Evolutionary conservation across 2,888 invertebrate species (phyloP), one percentile per base, ranked within the genome.

Genomic region (Nesidiocoris tenuis): DNA sequence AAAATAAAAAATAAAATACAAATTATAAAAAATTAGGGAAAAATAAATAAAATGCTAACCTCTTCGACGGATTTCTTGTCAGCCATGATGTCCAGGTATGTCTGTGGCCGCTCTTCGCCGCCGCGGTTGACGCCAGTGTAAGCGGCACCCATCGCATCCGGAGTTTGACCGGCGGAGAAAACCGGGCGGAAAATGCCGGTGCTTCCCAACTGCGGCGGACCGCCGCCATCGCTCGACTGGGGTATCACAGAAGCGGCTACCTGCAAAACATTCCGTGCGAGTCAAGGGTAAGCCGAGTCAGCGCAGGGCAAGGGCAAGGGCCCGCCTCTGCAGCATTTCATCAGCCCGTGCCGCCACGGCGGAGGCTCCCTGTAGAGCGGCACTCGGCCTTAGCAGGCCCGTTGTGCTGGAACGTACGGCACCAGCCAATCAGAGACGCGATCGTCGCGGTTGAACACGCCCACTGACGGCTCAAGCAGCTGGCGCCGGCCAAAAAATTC

Each of bases 71-170:
- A 89, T 65, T 79, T 80, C 81, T 93, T 91, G 81, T 92, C 90
- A 77, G 92, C 91, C 76, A 92, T 87, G 56, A 91, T 87, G 81
- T 94, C 92, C 82, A 92, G 90, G 80, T 91, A 90, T 0, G 89
- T 89, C 25, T 80, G 77, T 18, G 67, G 67, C 2, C 66, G 25
- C 7, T 57, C 74, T 1, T 22, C 65, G 80, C 83, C 82, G n/a
- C 83, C 81, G 66, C 81, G 80, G 17, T 86, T 82, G 76, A 89
- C 86, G 0, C 91, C 90, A 76, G 91, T 88, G 82, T 95, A 95
- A 0, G 94, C 94, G 80, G 89, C 88, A 0, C 95, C 95, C 84
- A 93, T 88, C 79, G 88, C 90, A 78, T 90, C 88, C 0, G 95
- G 92, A 1, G 89, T 90, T 88, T 89, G 88, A 61, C 90, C 88